phyloP scores from a whole-genome alignment of 2,113 vertebrate genomes.

The Dunckerocampus dactyliophorus region DNA sequence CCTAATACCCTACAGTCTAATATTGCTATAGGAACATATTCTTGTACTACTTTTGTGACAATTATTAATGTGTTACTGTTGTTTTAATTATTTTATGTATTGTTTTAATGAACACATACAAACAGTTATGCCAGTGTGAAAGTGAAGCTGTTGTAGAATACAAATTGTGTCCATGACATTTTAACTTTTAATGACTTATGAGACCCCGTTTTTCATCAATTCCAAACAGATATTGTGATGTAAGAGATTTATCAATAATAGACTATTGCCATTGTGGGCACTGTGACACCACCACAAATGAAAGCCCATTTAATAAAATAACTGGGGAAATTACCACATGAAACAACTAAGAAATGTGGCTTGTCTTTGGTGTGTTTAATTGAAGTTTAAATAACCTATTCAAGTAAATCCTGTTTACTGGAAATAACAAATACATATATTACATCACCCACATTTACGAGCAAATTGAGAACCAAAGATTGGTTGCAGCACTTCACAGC shows the following conservation, averaged over 20 bases:
- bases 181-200: too few relatives aligned
- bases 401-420: conserved; percentile 19
- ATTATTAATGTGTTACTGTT: not conserved
- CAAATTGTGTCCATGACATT: not conserved
- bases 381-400: conserved; percentile 21
- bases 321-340: conserved; percentile 4
- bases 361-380: conserved; percentile 23
- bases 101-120: not conserved
- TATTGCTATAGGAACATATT: too few relatives aligned
- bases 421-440: conserved; percentile 30
- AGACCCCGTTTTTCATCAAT: not conserved
- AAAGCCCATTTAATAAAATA: not conserved
- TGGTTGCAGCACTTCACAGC: conserved; percentile 25
- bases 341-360: conserved; percentile 19
- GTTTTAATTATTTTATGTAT: not conserved
- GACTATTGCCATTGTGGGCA: not conserved
- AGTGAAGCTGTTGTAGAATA: not conserved
- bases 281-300: not conserved
- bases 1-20: too few relatives aligned
- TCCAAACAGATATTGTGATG: not conserved
- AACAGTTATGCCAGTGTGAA: not conserved
- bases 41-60: too few relatives aligned
- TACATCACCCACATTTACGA: conserved; percentile 41
- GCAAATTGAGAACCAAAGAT: conserved; percentile 39
- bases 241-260: not conserved